Evolutionary conservation across 2,888 invertebrate genomes (phyloP).

Genomic region (Tuberolachnus salignus): DNA sequence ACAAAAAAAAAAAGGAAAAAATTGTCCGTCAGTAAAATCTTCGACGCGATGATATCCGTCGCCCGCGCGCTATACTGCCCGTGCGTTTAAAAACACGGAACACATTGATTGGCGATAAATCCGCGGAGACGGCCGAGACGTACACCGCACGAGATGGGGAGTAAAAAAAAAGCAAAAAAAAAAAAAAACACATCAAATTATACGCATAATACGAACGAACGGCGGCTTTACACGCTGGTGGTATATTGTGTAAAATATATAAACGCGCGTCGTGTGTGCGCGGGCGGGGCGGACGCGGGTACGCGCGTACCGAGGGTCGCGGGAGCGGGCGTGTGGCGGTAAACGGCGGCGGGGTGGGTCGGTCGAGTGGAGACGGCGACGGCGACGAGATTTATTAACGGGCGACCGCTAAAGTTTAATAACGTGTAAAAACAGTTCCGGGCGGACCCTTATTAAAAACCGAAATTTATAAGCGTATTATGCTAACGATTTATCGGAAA

Average conservation of each 20-base stretch:
- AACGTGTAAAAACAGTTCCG: conserved; percentile 51
- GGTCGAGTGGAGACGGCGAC: conserved; percentile 8
- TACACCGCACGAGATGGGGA: conserved; percentile 19
- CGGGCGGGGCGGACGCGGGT: conserved; percentile 1
- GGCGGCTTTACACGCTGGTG: conserved; percentile 4
- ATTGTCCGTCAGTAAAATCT: conserved; percentile 7
- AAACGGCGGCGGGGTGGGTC: background rate
- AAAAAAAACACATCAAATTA: conserved; percentile 25
- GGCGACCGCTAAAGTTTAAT: conserved; percentile 52
- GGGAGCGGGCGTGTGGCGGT: background rate
- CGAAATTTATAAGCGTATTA: conserved; percentile 56
- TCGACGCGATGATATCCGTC: conserved; percentile 10
- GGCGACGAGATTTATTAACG: conserved; percentile 52
- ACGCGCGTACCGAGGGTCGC: no score
- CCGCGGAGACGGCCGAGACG: conserved; percentile 28
- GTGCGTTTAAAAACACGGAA: conserved; percentile 6
- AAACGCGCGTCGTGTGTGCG: no score
- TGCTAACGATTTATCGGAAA: conserved; percentile 55
- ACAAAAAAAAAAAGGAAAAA: no score
- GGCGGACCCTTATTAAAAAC: conserved; percentile 50
- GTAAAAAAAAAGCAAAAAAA: background rate
- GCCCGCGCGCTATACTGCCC: no score
- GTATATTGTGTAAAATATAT: no score
- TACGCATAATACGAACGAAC: conserved; percentile 33
- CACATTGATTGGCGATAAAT: conserved; percentile 51